Percentiles rank a stretch among this genome's conserved stretches.
These are phyloP conservation scores for Trididemnum miniatum DNA, from an alignment of 23 tunicate species.

Conservation along the genomic window DNA sequence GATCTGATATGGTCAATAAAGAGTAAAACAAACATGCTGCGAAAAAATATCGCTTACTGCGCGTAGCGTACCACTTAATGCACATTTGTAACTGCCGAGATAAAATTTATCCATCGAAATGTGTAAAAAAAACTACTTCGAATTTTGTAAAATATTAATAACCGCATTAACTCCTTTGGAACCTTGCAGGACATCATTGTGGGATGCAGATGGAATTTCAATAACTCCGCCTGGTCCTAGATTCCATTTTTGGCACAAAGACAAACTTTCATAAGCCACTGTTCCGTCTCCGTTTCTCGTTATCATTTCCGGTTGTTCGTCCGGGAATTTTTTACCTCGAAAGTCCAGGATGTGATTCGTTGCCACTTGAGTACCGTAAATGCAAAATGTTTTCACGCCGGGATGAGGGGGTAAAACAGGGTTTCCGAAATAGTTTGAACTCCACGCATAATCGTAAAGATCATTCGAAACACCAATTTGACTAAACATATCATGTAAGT, in stretches of 20 bases:
- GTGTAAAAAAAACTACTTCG: background rate
- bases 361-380: conserved; percentile 45
- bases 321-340: conserved; percentile 50
- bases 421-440: background rate
- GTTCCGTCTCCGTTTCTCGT: conserved; percentile 51
- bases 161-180: conserved; percentile 24
- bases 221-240: background rate
- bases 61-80: no score
- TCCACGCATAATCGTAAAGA: conserved; percentile 19
- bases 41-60: no score
- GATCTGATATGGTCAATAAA: no score
- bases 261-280: conserved; percentile 32
- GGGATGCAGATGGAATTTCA: conserved; percentile 36
- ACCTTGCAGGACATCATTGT: conserved; percentile 25
- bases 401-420: conserved; percentile 37
- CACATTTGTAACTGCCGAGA: no score
- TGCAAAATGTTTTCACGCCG: conserved; percentile 52
- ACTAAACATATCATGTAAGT: background rate
- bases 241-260: conserved; percentile 52
- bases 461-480: background rate
- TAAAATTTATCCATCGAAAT: no score
- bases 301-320: conserved; percentile 34
- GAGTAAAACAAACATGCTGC: no score
- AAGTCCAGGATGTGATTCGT: conserved; percentile 33
- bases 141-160: conserved; percentile 18